Conservation (phyloP, 2,113 vertebrate genomes). For the Delphinus delphis region DNA sequence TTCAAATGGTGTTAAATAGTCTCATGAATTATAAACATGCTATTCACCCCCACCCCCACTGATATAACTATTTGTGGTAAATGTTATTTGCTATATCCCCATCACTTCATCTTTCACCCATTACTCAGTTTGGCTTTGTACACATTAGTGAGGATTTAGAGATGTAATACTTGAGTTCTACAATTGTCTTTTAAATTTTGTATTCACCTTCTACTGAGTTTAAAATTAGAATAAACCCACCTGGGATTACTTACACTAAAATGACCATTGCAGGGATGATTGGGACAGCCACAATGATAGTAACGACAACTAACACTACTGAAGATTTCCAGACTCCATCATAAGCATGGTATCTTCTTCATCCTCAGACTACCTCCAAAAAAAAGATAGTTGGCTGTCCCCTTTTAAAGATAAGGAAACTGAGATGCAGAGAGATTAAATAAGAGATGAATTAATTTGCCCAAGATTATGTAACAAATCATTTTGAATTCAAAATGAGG, state of each 20-base stretch:
- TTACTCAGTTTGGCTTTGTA: background rate
- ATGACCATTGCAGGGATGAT: background rate
- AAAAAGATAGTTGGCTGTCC: background rate
- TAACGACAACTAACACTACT: background rate
- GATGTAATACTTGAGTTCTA: background rate
- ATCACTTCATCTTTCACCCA: background rate
- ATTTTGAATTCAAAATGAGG: background rate
- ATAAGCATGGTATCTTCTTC: background rate
- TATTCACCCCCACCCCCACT: background rate
- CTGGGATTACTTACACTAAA: background rate
- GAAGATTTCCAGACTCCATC: background rate
- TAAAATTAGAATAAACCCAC: background rate
- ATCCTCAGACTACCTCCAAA: background rate
- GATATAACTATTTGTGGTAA: background rate
- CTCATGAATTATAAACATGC: background rate
- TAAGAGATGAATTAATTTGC: background rate
- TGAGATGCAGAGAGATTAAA: background rate
- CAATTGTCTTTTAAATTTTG: background rate
- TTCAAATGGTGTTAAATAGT: background rate
- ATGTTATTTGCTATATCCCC: background rate
- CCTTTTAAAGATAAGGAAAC: background rate
- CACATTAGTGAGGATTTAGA: background rate
- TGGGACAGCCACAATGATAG: background rate
- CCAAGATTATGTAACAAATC: background rate
- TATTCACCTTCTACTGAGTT: background rate